A percentile compares a stretch with the other conserved stretches of the same genome.
phyloP scores from a whole-genome alignment of 2,113 vertebrate species.

The Ramphastos sulfuratus region DNA sequence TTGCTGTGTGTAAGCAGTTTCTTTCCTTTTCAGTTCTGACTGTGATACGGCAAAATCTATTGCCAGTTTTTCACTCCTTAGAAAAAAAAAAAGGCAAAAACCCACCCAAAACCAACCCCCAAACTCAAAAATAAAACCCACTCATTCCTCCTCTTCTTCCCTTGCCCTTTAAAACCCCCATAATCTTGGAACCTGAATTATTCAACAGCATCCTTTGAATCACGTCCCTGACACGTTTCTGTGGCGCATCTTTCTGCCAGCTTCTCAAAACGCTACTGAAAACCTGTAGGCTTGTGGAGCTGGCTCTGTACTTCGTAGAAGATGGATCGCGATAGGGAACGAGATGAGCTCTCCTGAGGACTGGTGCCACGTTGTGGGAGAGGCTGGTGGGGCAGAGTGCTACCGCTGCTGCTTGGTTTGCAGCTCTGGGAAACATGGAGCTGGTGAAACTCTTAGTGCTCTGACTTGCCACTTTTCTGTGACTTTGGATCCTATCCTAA shows the following conservation, averaged over 20 bases:
- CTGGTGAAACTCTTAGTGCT: not conserved
- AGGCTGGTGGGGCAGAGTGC: not conserved
- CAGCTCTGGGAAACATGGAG: not conserved
- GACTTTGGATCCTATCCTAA: not conserved
- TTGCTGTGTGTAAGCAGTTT: not conserved
- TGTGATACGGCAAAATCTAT: not conserved
- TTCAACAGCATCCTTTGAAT: slow-evolving; percentile 48
- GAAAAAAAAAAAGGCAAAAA: not conserved
- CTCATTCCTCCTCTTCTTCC: not conserved
- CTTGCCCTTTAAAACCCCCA: slow-evolving; percentile 20
- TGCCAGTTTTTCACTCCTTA: not conserved
- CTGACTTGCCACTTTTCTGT: not conserved
- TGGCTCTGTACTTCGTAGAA: not conserved
- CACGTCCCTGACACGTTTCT: not conserved
- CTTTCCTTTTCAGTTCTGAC: not conserved
- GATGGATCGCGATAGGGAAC: not conserved
- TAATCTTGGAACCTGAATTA: slow-evolving; percentile 19
- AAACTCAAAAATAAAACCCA: not conserved
- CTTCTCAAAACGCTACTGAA: not conserved
- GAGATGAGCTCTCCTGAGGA: not conserved
- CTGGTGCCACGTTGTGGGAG: not conserved
- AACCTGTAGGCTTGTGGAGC: not conserved
- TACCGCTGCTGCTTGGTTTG: not conserved
- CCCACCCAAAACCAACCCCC: not conserved
- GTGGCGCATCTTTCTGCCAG: slow-evolving; percentile 20